Evolutionary conservation across 1,140 invertebrate genomes (phyloP), one percentile per base, ranked within the genome.

Genomic region (Pogonognathellus flavescens): DNA sequence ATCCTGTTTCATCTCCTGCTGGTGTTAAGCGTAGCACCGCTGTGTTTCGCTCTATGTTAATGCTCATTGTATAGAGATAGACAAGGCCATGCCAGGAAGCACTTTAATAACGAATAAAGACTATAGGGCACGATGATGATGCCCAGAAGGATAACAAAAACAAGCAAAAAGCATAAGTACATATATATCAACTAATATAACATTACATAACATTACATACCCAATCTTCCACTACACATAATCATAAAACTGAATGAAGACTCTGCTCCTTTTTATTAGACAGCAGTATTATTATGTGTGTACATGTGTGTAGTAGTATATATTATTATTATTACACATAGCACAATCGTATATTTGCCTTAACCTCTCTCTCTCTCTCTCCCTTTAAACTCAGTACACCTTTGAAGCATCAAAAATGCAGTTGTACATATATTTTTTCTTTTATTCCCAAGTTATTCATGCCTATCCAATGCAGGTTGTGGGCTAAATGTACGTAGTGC

Each of bases 31-130:
- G 53, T 20, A 62, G n/a, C 25, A 72, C 66, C 31, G 16, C 41
- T 49, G 31, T 50, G 14, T n/a, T 49, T 76, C 70, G 9, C 14
- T 41, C 6, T 50, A 18, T 49, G 70, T 76, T 76, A 25, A 62
- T 62, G 8, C 18, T 62, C 18, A 62, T 9, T 62, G 59, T 62
- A n/a, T 1, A 62, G 3, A 41, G 66, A 76, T 76, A 76, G 70
- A 50, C 70, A 76, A 76, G 70, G 70, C 70, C 70, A 50, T 76
- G 70, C 41, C 70, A 76, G 70, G 70, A 76, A 76, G 70, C 70
- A 76, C 70, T 41, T 76, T 76, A 76, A 72, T 72, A 72, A 72
- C 31, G 31, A 76, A 76, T 31, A 76, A 49, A 49, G 70, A 49
- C 70, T 76, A 76, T 76, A 76, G 70, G 70, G 41, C 41, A 76